These are phyloP conservation scores for Cylas formicarius DNA, from an alignment of 1,140 invertebrate species.

Conservation along the genomic window DNA sequence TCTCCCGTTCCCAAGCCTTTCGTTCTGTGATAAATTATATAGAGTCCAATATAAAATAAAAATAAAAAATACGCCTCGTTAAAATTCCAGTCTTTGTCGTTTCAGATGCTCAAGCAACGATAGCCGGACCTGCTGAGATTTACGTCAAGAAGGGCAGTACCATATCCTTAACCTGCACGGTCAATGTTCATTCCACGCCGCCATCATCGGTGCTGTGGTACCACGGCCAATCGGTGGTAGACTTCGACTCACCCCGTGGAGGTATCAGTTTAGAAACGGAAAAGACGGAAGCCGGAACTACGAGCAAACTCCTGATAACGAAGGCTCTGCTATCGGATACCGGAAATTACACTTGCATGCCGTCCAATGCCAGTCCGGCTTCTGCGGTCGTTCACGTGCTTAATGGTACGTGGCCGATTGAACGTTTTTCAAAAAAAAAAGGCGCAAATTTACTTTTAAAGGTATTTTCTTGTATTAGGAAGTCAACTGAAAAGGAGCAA, in stretches of 20 bases:
- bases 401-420: constrained; percentile 63
- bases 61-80: no score
- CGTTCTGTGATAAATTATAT: no score
- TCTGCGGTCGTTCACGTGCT: constrained; percentile 82
- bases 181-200: constrained; percentile 78
- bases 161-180: constrained; percentile 80
- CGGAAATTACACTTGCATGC: constrained; percentile 83
- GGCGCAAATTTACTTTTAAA: no score
- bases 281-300: constrained; percentile 80
- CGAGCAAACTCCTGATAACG: constrained; percentile 80
- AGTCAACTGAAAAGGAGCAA: no score
- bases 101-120: constrained; percentile 78
- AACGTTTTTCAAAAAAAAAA: neutral
- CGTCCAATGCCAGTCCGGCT: constrained; percentile 79
- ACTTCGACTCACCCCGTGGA: constrained; percentile 77
- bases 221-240: constrained; percentile 69
- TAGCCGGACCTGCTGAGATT: constrained; percentile 76
- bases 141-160: constrained; percentile 86
- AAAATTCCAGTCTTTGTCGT: constrained; percentile 28
- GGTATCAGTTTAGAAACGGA: constrained; percentile 87
- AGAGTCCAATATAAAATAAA: no score
- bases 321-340: constrained; percentile 78
- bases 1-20: no score
- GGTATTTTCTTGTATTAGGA: no score
- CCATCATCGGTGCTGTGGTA: constrained; percentile 73